Base-by-base conservation (phyloP, 2,797 vertebrate species). In the Xyrichtys novacula region DNA sequence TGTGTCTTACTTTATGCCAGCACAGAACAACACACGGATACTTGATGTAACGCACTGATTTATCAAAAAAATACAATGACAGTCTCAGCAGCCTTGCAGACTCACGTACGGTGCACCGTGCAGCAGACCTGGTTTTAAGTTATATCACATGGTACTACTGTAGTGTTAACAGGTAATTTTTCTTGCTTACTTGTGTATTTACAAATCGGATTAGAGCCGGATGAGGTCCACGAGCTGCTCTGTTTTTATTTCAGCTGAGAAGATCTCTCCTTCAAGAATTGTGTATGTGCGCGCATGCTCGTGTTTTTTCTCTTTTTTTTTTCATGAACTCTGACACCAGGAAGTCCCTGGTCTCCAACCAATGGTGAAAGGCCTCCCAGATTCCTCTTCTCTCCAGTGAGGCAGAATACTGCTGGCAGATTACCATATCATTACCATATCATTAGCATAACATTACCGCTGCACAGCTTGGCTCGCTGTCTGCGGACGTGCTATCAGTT, bases 401-500 rank as follows among this genome's bases (percentile, higher is more conserved):
- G 91, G 89, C 83, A 86, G 93, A 94, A 93, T 93, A 89, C 83
- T 89, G 91, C 84, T 23, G 78, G 76, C 70, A 85, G 91, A 93
- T 94, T 94, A 93, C 80, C 93, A 94, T 94, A 83, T 83, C 59
- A 92, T 94, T 93, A 90, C 70, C 92, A 94, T 94, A 77, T 81
- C 78, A 92, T 94, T 93, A 92, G 86, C 93, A 93, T 94, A 83
- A 62, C 81, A 92, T 94, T 93, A 92, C 83, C 2, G 65, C 40
- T 14, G 85, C 85, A 84, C 87, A 90, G 91, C 88, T 88, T 89
- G 85, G 83, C 88, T 88, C 64, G 65, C 81, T 92, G 92, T 92
- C 89, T 90, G 87, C 39, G 59, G 79, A 91, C 70, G 75, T 86
- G 86, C 86, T 91, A 91, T 93, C 91, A 76, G 83, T 89, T 91